Base-by-base conservation (phyloP, 2,113 vertebrate genomes). In the Tricholaema leucomelas region DNA sequence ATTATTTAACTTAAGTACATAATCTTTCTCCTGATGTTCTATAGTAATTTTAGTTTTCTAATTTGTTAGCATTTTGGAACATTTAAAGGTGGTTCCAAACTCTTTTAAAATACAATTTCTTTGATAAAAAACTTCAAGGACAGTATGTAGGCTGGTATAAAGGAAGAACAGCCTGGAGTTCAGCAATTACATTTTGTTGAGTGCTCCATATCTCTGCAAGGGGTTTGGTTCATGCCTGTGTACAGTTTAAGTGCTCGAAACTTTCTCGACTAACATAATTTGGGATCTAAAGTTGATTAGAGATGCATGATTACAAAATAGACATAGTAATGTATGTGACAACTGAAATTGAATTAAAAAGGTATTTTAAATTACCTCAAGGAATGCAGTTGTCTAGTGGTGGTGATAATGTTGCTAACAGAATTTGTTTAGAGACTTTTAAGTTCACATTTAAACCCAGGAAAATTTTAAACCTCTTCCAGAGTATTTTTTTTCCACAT, bases 241-340 rank as follows among this genome's bases (percentile, higher is more conserved):
- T 80, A 25, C 74, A 46, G 13, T 28, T 28, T 64, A 35, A 88
- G n/a, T 56, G 75, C 75, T 44, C 74, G 56, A 92, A 87, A 74
- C 79, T 80, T 91, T 44, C 52, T 75, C 94, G 81, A 71, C 38
- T 81, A 80, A 93, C n/a, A 11, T 80, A 24, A 91, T 95, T 93
- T 95, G 89, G 91, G 91, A 71, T 87, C 79, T 85, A 48, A 94
- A 95, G 75, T 9, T 95, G 84, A 94, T 96, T 93, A 92, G 86
- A 87, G 81, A 93, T 79, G 74, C 70, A 12, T 81, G 81, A 85
- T 94, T 94, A 91, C 48, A 88, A 83, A 93, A 84, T 60, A 30
- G 46, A 54, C 16, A 0, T 85, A 44, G 73, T 50, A 55, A 69
- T 82, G 78, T 87, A n/a, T 81, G 40, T 96, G 86, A 85, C 93